These are phyloP conservation scores for Leucophenga montana DNA, from an alignment of 2,888 invertebrate species.

Conservation along the genomic window DNA sequence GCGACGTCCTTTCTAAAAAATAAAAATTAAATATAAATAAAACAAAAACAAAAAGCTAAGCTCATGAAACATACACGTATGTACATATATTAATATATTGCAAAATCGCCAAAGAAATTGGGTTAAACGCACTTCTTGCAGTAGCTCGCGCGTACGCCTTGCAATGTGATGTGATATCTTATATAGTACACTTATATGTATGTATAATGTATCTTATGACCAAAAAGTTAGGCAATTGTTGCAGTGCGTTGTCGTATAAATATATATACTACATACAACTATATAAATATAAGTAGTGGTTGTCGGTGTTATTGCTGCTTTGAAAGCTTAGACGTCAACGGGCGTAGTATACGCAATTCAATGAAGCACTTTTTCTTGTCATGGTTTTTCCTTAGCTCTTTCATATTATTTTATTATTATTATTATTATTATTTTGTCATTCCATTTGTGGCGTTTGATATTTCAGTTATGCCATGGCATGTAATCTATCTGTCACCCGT, in stretches of 20 bases:
- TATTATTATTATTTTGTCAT: neutral
- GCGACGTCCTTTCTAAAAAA: slow-evolving; percentile 48
- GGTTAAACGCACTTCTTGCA: slow-evolving; percentile 25
- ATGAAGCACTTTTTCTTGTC: neutral
- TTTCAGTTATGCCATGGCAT: slow-evolving; percentile 43
- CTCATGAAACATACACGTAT: neutral
- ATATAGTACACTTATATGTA: no score
- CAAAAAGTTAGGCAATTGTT: slow-evolving; percentile 3
- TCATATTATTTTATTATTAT: no score
- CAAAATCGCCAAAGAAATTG: slow-evolving; percentile 16
- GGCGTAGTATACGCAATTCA: slow-evolving; percentile 63
- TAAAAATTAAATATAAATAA: no score
- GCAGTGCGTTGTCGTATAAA: neutral
- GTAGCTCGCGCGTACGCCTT: neutral
- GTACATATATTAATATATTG: slow-evolving; percentile 10
- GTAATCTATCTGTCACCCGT: slow-evolving; percentile 46
- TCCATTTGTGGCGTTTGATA: slow-evolving; percentile 49
- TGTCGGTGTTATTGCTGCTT: no score
- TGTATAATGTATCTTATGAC: neutral
- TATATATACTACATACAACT: neutral
- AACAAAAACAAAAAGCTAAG: no score
- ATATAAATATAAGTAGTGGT: no score
- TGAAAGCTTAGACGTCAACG: slow-evolving; percentile 31
- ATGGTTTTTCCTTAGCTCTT: neutral
- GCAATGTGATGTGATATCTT: neutral